phyloP scores from a whole-genome alignment of 2,888 invertebrate genomes.

The Lasioglossum malachurum region DNA sequence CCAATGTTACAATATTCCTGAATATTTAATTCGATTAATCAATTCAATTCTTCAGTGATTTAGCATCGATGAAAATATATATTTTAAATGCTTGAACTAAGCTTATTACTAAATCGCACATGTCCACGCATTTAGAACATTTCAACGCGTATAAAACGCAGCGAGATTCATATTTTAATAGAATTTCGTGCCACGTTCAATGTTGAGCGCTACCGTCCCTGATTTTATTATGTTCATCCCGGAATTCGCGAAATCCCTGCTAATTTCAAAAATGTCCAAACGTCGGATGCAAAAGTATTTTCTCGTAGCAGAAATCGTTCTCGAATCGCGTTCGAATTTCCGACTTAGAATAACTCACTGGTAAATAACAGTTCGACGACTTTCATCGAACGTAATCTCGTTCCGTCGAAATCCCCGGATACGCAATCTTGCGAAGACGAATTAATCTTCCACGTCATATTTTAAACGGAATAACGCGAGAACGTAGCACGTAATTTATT shows the following conservation, averaged over 20 bases:
- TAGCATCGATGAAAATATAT: too few relatives aligned
- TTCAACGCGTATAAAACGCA: neutral
- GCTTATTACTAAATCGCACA: neutral
- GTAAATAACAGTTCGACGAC: conserved; percentile 9
- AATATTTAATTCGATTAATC: neutral
- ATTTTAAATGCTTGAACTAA: neutral
- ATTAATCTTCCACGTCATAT: conserved; percentile 40
- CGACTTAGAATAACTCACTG: conserved; percentile 15
- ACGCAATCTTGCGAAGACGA: conserved; percentile 13
- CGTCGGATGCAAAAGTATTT: neutral
- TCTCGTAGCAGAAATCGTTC: neutral
- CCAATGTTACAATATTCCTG: neutral
- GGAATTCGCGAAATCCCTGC: neutral
- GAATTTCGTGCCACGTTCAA: neutral
- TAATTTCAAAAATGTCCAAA: neutral
- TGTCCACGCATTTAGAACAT: neutral
- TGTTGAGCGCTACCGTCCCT: neutral
- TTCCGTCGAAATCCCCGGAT: conserved; percentile 20
- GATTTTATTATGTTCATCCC: neutral
- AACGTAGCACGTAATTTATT: conserved; percentile 42
- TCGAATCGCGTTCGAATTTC: neutral
- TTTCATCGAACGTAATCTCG: conserved; percentile 13
- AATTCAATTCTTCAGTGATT: neutral
- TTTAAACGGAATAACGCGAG: conserved; percentile 29
- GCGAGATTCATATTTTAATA: neutral